These are phyloP conservation scores for Micromesistius poutassou DNA, from an alignment of 2,797 vertebrate species.

Conservation along the genomic window DNA sequence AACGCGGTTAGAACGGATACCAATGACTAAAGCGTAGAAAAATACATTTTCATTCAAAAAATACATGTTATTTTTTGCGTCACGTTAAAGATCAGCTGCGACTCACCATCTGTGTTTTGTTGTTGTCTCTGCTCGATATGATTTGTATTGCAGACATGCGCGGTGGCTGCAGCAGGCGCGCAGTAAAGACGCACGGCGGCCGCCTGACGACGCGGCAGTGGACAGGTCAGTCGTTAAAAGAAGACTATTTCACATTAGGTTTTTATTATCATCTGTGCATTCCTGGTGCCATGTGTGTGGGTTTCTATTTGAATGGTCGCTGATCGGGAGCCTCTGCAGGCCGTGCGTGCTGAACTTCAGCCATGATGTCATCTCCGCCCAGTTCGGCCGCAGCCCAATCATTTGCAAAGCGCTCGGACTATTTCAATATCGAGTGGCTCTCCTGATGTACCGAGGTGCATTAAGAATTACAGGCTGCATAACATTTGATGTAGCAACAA, in stretches of 20 bases:
- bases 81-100: neutral
- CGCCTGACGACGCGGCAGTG: neutral
- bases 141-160: neutral
- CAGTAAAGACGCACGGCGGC: neutral
- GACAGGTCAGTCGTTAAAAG: neutral
- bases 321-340: neutral
- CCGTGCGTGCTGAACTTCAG: constrained; percentile 26
- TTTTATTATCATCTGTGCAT: neutral
- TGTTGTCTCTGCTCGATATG: neutral
- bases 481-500: neutral
- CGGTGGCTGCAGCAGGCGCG: neutral
- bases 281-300: neutral
- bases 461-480: neutral
- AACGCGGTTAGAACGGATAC: neutral
- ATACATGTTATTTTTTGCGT: no score
- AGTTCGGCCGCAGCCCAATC: neutral
- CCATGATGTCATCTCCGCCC: constrained; percentile 69
- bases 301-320: neutral
- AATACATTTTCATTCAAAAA: neutral
- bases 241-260: neutral
- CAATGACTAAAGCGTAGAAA: neutral
- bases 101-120: neutral
- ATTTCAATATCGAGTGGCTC: no score
- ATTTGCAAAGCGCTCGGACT: neutral
- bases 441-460: no score